Percentiles rank a stretch among this genome's conserved stretches.
Evolutionary conservation across 37 sponge, comb jelly and placozoan genomes (phyloP).

Genomic region (Tethya wilhelma): DNA sequence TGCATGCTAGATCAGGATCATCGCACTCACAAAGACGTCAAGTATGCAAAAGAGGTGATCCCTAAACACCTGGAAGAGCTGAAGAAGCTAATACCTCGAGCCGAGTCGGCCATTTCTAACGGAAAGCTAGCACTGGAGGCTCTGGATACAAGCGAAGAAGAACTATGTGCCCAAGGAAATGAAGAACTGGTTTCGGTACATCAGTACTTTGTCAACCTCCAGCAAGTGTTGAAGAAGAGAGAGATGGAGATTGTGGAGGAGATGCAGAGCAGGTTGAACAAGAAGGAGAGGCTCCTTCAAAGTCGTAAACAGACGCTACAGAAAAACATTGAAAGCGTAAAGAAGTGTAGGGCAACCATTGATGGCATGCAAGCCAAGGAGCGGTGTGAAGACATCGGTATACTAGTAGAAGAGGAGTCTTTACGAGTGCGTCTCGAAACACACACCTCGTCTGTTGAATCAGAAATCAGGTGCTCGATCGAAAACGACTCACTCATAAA

Average conservation of each 20-base stretch:
- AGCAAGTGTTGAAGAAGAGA: conserved; percentile 4
- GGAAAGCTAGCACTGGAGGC: conserved; percentile 4
- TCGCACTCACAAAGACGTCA: conserved; percentile 14
- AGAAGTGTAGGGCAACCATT: background rate
- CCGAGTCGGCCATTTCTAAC: background rate
- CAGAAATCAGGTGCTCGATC: background rate
- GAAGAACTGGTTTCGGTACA: background rate
- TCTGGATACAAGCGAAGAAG: background rate
- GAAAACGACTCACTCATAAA: background rate
- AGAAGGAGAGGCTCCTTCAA: background rate
- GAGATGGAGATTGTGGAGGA: conserved; percentile 3
- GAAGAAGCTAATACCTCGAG: background rate
- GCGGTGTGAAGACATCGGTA: background rate
- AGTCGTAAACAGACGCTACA: background rate
- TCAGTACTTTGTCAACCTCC: conserved; percentile 28
- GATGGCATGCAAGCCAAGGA: conserved; percentile 1
- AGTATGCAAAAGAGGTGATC: conserved; percentile 16
- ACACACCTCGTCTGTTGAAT: background rate
- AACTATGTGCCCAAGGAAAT: background rate
- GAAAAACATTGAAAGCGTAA: background rate
- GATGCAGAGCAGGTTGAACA: background rate
- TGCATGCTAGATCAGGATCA: conserved; percentile 33
- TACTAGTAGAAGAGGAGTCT: conserved; percentile 1
- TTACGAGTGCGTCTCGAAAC: background rate
- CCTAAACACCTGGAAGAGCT: background rate